Conservation (phyloP, 2,797 vertebrate genomes). For the Coranthus polyacanthus region DNA sequence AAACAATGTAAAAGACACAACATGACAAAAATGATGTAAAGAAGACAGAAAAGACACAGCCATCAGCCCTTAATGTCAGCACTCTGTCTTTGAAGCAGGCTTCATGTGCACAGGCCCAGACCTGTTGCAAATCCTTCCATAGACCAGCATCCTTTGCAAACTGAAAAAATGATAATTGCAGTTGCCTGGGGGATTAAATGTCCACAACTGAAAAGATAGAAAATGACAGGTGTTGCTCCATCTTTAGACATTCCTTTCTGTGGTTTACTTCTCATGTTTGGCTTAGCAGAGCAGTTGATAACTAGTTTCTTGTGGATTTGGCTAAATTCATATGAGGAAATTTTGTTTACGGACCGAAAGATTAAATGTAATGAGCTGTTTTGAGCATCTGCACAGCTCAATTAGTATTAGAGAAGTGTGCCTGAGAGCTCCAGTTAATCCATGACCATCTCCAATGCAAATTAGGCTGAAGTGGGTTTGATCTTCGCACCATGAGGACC, state of each 20-base stretch:
- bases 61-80: too few relatives aligned
- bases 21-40: too few relatives aligned
- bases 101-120: background rate
- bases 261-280: background rate
- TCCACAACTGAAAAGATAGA: background rate
- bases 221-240: background rate
- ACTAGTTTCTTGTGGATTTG: conserved; percentile 14
- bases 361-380: conserved; percentile 25
- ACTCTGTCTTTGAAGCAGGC: background rate
- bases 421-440: conserved; percentile 39
- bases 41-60: background rate
- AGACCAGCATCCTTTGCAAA: background rate
- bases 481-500: conserved; percentile 34
- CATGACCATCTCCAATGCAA: conserved; percentile 42
- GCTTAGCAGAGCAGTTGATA: background rate
- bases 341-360: conserved; percentile 9
- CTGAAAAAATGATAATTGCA: background rate
- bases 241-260: background rate
- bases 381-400: conserved; percentile 36
- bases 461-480: conserved; percentile 55
- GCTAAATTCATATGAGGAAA: conserved; percentile 8
- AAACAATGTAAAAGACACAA: too few relatives aligned
- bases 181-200: background rate
- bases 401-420: conserved; percentile 36
- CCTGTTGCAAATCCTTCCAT: background rate